phyloP scores from a whole-genome alignment of 2,113 vertebrate species.

The Mystacornis crossleyi region DNA sequence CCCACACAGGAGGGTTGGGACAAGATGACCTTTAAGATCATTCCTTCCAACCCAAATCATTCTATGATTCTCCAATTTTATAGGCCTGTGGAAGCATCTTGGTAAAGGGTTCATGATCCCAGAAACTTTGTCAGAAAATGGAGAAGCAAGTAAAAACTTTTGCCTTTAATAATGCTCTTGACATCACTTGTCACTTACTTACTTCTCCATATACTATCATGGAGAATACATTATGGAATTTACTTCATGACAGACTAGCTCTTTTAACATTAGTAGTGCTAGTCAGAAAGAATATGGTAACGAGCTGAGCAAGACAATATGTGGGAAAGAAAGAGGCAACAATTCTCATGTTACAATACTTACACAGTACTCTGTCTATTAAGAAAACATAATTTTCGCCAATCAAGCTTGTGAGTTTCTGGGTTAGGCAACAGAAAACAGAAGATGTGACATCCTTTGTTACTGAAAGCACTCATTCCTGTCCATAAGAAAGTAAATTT shows the following conservation, averaged over 20 bases:
- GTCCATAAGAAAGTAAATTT: not conserved
- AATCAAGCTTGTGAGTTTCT: not conserved
- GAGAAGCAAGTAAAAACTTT: not conserved
- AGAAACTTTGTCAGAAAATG: not conserved
- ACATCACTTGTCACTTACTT: not conserved
- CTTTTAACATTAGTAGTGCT: not conserved
- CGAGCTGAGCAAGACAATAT: not conserved
- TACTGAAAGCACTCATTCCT: not conserved
- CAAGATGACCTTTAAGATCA: not conserved
- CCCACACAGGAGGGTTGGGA: not conserved
- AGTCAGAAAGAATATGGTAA: not conserved
- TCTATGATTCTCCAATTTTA: not conserved
- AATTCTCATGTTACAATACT: not conserved
- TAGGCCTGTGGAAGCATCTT: not conserved
- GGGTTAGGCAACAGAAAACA: not conserved
- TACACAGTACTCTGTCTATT: not conserved
- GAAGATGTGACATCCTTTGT: not conserved
- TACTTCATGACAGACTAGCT: not conserved
- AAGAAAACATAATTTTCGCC: not conserved
- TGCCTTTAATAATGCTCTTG: not conserved
- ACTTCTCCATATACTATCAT: not conserved
- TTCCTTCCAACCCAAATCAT: not conserved
- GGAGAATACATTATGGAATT: not conserved
- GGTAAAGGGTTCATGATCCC: not conserved
- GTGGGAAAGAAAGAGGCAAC: not conserved